Evolutionary conservation across 2,888 invertebrate genomes (phyloP), one percentile per base, ranked within the genome.

Genomic region (Steinernema carpocapsae): DNA sequence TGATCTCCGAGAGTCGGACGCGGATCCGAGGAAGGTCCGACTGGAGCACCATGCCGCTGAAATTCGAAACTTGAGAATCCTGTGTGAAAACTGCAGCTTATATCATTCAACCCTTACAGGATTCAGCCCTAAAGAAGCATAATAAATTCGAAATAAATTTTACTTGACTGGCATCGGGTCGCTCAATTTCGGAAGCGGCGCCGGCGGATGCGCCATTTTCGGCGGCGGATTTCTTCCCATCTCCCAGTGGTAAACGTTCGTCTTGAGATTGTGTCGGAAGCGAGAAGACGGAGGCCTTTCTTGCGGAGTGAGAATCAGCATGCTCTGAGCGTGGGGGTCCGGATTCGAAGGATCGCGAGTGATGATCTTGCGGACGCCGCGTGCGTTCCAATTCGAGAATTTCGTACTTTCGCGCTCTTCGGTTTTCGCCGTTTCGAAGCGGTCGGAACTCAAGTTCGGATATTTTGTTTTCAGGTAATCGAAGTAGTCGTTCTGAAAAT

Each of bases 241-340:
- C 29, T 64, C 64, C 64, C 64, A 64, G 37, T 64, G 64, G 32
- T 64, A 64, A n/a, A 64, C 17, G 64, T 64, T 64, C 32, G 64
- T 64, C 4, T 32, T 29, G 10, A 64, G 37, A 7, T 64, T 32
- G 26, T 29, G 32, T 29, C 64, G 64, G 32, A 64, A 29, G 2
- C 64, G 64, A 14, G 64, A 64, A 14, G 29, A 29, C 32, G 64
- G 56, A 48, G 6, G 22, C 37, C 26, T 29, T 14, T 64, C 64
- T n/a, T 64, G 64, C 2, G 64, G 64, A 12, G 64, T 64, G 32
- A 64, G 64, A 29, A 64, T 64, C 12, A 64, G 64, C 64, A 64
- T 64, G 37, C 64, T 64, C 32, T 64, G 64, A 1, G 64, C 64
- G 32, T 32, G 29, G 17, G 64, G 64, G 64, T 64, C 64, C 17